phyloP scores from a whole-genome alignment of 2,797 vertebrate species.

The Macrochelys suwanniensis region DNA sequence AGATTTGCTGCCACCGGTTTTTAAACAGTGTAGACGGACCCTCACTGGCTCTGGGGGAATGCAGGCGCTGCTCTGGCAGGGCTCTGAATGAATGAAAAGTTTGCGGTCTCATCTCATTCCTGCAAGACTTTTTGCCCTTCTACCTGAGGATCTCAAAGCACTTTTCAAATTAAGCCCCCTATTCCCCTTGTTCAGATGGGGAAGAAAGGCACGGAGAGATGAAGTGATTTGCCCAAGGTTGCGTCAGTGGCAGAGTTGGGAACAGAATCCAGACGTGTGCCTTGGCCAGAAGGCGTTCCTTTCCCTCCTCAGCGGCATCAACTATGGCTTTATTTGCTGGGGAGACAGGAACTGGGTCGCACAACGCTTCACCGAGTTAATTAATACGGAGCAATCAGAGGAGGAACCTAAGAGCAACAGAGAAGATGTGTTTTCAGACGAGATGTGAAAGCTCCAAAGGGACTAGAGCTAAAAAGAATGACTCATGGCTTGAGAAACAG shows the following conservation, averaged over 20 bases:
- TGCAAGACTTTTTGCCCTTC: too few species aligned
- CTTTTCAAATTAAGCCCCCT: too few species aligned
- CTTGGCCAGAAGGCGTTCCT: neutral
- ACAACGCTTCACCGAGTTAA: neutral
- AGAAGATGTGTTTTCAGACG: neutral
- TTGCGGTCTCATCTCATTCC: too few species aligned
- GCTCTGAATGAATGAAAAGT: too few species aligned
- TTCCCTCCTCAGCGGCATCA: neutral
- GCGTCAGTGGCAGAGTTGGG: neutral
- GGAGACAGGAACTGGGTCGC: neutral
- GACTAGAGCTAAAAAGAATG: neutral
- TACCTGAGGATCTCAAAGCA: too few species aligned
- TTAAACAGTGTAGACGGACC: too few species aligned
- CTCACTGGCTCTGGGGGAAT: too few species aligned
- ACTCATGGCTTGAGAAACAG: neutral
- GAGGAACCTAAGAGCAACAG: neutral
- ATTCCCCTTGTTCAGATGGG: too few species aligned
- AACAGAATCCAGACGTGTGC: neutral
- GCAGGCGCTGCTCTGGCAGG: too few species aligned
- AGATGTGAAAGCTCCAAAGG: neutral
- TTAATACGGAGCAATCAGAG: neutral
- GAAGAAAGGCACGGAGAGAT: neutral
- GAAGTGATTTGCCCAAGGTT: neutral
- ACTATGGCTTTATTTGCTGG: neutral
- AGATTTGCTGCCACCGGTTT: too few species aligned